Percentiles rank a stretch among this genome's conserved stretches.
Conservation (phyloP, 2,113 vertebrate species). For the Symphodus melops region DNA sequence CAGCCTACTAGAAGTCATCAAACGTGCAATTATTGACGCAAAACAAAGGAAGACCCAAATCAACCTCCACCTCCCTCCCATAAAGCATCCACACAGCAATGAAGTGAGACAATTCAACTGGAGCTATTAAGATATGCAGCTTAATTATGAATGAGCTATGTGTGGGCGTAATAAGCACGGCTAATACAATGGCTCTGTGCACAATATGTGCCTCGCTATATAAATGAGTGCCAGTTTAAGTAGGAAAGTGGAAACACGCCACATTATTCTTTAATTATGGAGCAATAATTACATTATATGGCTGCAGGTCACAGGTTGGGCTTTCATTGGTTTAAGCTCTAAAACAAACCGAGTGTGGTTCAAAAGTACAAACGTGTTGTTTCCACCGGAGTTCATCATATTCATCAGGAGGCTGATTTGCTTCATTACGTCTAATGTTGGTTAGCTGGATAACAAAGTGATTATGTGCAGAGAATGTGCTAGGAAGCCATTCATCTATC, state of each 20-base stretch:
- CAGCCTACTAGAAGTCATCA: conserved; percentile 19
- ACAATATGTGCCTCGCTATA: conserved; percentile 38
- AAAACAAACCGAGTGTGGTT: conserved; percentile 4
- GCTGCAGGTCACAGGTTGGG: conserved; percentile 37
- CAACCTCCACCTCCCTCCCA: neutral
- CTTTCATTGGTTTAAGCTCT: neutral
- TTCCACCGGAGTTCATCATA: neutral
- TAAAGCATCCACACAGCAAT: conserved; percentile 29
- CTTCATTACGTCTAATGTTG: neutral
- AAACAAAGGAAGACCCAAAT: conserved; percentile 10
- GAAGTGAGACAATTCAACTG: conserved; percentile 53
- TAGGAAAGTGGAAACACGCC: conserved; percentile 32
- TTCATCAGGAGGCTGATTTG: neutral
- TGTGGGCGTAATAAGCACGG: conserved; percentile 54
- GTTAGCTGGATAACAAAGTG: neutral
- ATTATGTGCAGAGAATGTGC: neutral
- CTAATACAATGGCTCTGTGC: conserved; percentile 56
- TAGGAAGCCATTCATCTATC: neutral
- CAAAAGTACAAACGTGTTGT: neutral
- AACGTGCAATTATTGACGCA: conserved; percentile 13
- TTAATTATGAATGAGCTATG: conserved; percentile 71
- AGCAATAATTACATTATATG: conserved; percentile 41
- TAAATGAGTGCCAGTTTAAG: conserved; percentile 58
- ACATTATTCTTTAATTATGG: conserved; percentile 49
- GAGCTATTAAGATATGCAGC: conserved; percentile 64